Conservation (phyloP, 2,888 invertebrate genomes). For the Metopia argyrocephala region DNA sequence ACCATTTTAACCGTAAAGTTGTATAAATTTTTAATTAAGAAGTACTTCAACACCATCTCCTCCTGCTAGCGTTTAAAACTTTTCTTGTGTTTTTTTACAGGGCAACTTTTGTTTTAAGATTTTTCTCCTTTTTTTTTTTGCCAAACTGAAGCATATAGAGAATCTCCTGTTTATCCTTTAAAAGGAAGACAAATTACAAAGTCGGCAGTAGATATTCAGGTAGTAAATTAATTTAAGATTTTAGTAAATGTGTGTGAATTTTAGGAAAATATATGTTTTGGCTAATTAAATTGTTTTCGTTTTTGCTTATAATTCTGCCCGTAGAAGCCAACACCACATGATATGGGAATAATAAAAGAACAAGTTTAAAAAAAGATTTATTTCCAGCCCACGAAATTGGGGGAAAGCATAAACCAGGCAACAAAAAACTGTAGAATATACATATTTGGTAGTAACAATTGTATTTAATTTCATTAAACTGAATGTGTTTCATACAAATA, state of each 20-base stretch:
- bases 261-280: conserved; percentile 60
- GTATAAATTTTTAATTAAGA: conserved; percentile 61
- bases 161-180: not conserved
- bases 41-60: conserved; percentile 1
- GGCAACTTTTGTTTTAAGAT: not conserved
- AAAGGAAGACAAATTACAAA: conserved; percentile 50
- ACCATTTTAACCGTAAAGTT: conserved; percentile 53
- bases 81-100: not conserved
- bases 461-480: conserved; percentile 51
- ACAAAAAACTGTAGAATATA: not conserved
- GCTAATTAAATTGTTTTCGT: conserved; percentile 61
- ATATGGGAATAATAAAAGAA: not conserved
- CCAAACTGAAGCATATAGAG: too few relatives aligned
- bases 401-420: not conserved
- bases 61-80: not conserved
- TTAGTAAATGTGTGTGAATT: not conserved
- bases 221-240: conserved; percentile 56
- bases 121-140: not conserved
- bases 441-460: conserved; percentile 40
- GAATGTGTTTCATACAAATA: conserved; percentile 24
- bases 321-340: not conserved
- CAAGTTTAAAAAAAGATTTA: conserved; percentile 50
- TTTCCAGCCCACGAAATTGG: too few relatives aligned
- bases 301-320: conserved; percentile 1
- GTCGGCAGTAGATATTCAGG: conserved; percentile 37